These are phyloP conservation scores for Akabosia matsudoensis DNA, from an alignment of 1,140 invertebrate species.

Conservation along the genomic window DNA sequence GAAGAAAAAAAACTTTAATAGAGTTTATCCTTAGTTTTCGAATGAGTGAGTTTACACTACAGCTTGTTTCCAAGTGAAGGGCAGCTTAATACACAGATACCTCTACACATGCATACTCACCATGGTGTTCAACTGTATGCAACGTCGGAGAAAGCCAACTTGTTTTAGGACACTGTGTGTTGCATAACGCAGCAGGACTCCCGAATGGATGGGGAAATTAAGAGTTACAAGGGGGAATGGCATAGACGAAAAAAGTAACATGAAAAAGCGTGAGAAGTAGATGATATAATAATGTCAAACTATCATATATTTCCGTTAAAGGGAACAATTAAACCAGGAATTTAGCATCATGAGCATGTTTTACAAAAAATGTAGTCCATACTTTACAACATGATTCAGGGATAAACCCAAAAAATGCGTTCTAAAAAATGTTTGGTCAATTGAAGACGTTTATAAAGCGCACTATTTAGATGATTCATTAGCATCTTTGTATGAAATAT, in stretches of 20 bases:
- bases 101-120: neutral
- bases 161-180: neutral
- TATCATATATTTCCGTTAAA: neutral
- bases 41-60: neutral
- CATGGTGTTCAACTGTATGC: neutral
- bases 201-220: neutral
- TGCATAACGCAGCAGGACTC: neutral
- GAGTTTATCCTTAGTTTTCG: neutral
- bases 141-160: conserved; percentile 1
- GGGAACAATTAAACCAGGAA: neutral
- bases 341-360: no score
- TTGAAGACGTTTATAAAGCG: no score
- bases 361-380: no score
- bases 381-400: no score
- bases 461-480: no score
- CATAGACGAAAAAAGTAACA: neutral
- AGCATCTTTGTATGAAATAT: no score
- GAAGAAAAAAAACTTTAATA: no score
- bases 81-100: no score
- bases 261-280: neutral
- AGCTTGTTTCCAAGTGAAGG: no score
- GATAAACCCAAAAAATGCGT: no score
- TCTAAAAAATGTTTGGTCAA: no score
- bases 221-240: neutral
- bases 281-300: neutral